A percentile compares a stretch with the other conserved stretches of the same genome.
Evolutionary conservation across 2,888 invertebrate species (phyloP).

Genomic region (Choristoneura rosaceana): DNA sequence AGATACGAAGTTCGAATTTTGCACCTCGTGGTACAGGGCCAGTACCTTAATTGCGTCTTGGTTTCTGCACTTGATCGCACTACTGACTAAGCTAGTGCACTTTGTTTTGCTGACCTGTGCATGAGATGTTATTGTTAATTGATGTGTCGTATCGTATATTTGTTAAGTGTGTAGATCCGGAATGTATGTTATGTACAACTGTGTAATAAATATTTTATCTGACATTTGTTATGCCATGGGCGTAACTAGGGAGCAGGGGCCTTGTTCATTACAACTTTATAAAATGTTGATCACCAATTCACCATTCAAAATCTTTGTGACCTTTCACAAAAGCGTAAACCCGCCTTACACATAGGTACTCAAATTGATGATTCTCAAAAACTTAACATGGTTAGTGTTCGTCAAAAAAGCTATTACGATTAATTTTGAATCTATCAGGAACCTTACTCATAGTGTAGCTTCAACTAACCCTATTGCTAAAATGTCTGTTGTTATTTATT

Average conservation of each 20-base stretch:
- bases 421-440: background rate
- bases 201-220: slow-evolving; percentile 34
- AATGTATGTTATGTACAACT: slow-evolving; percentile 35
- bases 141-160: slow-evolving; percentile 41
- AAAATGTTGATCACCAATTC: background rate
- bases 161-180: slow-evolving; percentile 41
- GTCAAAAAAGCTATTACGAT: background rate
- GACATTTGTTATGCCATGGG: slow-evolving; percentile 25
- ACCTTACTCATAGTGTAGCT: background rate
- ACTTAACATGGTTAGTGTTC: background rate
- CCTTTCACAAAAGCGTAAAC: too few relatives aligned
- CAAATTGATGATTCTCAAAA: too few relatives aligned
- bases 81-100: slow-evolving; percentile 42
- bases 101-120: slow-evolving; percentile 42
- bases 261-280: too few relatives aligned
- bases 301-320: background rate
- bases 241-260: slow-evolving; percentile 17
- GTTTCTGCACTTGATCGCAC: slow-evolving; percentile 41
- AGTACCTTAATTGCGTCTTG: slow-evolving; percentile 31
- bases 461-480: background rate
- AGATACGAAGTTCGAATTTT: too few relatives aligned
- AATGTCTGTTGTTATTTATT: background rate
- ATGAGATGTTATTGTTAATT: slow-evolving; percentile 40
- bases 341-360: too few relatives aligned
- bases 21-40: too few relatives aligned